Base-by-base conservation (phyloP, 2,888 invertebrate genomes). In the Mechanitis messenoides region DNA sequence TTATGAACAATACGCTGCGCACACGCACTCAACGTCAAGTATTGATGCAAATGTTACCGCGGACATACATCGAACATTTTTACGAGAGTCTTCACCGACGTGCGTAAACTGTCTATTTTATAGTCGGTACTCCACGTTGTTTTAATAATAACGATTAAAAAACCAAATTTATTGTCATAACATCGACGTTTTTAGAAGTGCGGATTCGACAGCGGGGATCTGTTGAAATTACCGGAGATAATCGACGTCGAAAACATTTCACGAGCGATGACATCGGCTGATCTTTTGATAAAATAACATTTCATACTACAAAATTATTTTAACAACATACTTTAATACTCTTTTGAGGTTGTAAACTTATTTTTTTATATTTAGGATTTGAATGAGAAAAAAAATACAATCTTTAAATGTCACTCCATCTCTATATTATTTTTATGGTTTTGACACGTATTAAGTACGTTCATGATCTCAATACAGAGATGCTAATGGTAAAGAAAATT, bases 111-210 rank as follows among this genome's bases (percentile, higher is more conserved):
- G 72, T 70, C 79, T 75, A 81, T 79, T 87, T 89, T 89, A 89
- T 83, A 80, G 78, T 82, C 75, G 74, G 76, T 78, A 79, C 75
- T 65, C 77, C 78, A 74, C 76, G 86, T 87, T 88, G 87, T 88
- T 87, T 86, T 80, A 84, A 85, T 84, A 81, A 83, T 81, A 76
- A 80, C 80, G 80, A 88, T 88, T 88, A 87, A 89, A 82, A 87
- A 83, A 82, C 84, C 68, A 70, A 85, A 85, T 87, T 88, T 88
- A 88, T 86, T 78, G 79, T 72, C 72, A 75, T 77, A 75, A 70
- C 70, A 78, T 75, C 75, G 72, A 72, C 72, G 75, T 78, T 84
- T 78, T 81, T 84, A 80, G 82, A 83, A 82, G 79, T 80, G 77
- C 71, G 76, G 71, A 76, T 74, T 72, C 74, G 75, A 77, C 73